Base-by-base conservation (phyloP, 2,113 vertebrate genomes). In the Chlorodrepanis virens region DNA sequence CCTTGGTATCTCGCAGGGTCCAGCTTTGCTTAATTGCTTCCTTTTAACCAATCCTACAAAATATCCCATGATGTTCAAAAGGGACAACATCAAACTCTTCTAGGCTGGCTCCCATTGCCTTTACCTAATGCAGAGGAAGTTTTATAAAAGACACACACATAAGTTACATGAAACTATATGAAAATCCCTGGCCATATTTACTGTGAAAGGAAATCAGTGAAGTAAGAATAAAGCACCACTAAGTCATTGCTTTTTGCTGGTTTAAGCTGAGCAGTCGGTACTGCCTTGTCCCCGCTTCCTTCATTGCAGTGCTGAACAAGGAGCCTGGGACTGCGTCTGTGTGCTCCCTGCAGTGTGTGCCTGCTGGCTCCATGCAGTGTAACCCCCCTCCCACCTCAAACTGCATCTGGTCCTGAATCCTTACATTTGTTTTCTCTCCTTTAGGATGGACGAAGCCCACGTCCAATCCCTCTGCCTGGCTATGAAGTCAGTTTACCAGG, bases 401-500 rank as follows among this genome's bases (percentile, higher is more conserved):
- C 14, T 7, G 10, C 14, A 1, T 4, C 18, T 33, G 11, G 10
- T 33, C 29, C 59, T 40, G 7, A n/a, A 6, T 42, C 75, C 47
- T 90, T 1, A 67, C 40, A 1, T 25, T 24, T 82, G 24, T 56
- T 44, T n/a, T 67, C 69, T 29, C 37, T 63, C 40, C 78, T 29
- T 40, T 83, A 99, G 99, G 99, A 99, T 3, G 94, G 93, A 19
- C 97, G 97, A 47, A 96, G 94, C 11, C 97, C 97, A 1, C 97
- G 97, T 39, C 77, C 96, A 12, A 90, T 99, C 70, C 97, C 98
- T 50, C 97, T 99, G 64, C 97, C 98, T 1, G 98, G 98, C 47
- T 99, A 98, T 12, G 98, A 98, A 18, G 98, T 99, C 93, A 98
- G 93, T 57, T 60, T 85, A 27, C 95, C 96, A 2, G 95, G 83